Conservation (phyloP, 2,888 invertebrate genomes). For the Drosophila tripunctata region DNA sequence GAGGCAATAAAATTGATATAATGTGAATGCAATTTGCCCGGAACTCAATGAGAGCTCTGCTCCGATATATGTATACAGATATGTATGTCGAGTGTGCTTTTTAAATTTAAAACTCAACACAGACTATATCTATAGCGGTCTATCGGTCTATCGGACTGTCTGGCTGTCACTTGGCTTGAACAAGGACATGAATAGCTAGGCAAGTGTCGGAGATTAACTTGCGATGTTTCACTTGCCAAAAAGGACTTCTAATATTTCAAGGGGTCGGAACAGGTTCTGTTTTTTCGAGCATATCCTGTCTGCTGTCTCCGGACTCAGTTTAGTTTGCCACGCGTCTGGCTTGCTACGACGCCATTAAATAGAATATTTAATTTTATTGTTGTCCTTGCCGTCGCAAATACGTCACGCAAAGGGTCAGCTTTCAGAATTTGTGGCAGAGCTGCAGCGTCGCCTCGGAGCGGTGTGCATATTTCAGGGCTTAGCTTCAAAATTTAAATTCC, state of each 20-base stretch:
- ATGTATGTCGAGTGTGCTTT: background rate
- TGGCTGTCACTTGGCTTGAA: conserved; percentile 10
- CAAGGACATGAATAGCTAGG: background rate
- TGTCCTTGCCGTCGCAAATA: conserved; percentile 46
- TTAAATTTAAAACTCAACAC: conserved; percentile 11
- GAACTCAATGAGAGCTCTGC: background rate
- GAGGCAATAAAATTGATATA: conserved; percentile 68
- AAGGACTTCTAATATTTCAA: conserved; percentile 21
- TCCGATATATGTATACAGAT: background rate
- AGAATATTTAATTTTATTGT: conserved; percentile 79
- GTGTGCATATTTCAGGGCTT: conserved; percentile 67
- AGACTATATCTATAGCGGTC: background rate
- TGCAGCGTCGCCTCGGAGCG: conserved; percentile 13
- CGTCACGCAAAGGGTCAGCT: conserved; percentile 70
- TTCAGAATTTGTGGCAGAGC: background rate
- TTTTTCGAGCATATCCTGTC: background rate
- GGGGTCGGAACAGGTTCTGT: background rate
- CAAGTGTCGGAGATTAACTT: conserved; percentile 21
- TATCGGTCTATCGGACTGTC: background rate
- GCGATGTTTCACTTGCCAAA: conserved; percentile 9
- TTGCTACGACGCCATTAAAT: conserved; percentile 71
- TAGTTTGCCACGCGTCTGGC: conserved; percentile 50
- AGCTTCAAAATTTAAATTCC: conserved; percentile 73
- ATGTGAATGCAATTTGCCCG: conserved; percentile 62
- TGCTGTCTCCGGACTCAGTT: background rate